Evolutionary conservation across 2,113 vertebrate species (phyloP).

Genomic region (Hydropotes inermis): DNA sequence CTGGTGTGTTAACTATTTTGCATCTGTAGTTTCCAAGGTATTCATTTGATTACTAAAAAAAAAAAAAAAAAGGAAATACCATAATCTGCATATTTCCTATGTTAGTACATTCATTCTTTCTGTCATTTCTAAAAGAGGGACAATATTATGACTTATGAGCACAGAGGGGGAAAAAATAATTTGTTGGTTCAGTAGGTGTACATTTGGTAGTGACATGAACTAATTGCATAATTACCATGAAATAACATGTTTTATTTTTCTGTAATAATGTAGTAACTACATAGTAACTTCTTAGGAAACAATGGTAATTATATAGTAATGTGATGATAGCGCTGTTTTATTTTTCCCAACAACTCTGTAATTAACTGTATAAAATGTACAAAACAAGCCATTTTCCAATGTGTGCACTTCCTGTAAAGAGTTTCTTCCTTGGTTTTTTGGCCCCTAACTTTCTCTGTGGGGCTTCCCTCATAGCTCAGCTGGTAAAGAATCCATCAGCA

Average conservation of each 20-base stretch:
- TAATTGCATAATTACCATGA: constrained; percentile 58
- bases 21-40: constrained; percentile 58
- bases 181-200: constrained; percentile 51
- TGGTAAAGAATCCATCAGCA: background rate
- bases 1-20: constrained; percentile 34
- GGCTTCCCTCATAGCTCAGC: background rate
- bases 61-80: constrained; percentile 28
- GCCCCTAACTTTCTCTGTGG: background rate
- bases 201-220: constrained; percentile 43
- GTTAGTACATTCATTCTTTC: constrained; percentile 46
- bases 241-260: constrained; percentile 69
- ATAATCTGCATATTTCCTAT: constrained; percentile 47
- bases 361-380: constrained; percentile 39
- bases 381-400: constrained; percentile 28
- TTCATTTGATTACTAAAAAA: constrained; percentile 51
- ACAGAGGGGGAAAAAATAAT: background rate
- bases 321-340: constrained; percentile 33
- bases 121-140: constrained; percentile 62
- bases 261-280: constrained; percentile 51
- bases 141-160: constrained; percentile 57
- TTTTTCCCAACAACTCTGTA: constrained; percentile 38
- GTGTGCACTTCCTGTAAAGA: background rate
- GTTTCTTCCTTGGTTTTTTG: background rate
- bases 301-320: constrained; percentile 31
- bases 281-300: constrained; percentile 44